These are phyloP conservation scores for Drosophila subpulchrella DNA, from an alignment of 1,140 invertebrate genomes.

Conservation along the genomic window DNA sequence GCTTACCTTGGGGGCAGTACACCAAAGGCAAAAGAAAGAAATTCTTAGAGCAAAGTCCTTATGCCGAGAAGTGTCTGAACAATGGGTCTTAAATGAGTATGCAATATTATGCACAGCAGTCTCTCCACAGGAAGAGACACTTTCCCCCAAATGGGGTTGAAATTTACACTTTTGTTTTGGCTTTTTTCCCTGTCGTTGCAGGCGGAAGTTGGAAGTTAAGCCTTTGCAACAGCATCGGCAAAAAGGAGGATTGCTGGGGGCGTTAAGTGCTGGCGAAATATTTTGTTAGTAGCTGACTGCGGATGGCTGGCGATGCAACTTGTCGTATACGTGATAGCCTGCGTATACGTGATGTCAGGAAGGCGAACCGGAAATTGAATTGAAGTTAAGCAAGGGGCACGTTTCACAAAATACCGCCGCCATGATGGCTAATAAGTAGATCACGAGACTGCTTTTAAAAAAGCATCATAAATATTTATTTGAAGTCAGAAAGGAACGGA, in stretches of 20 bases:
- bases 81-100: slow-evolving; percentile 34
- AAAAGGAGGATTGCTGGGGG: slow-evolving; percentile 17
- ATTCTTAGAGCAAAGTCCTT: slow-evolving; percentile 25
- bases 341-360: slow-evolving; percentile 45
- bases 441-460: slow-evolving; percentile 8
- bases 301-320: slow-evolving; percentile 29
- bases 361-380: slow-evolving; percentile 43
- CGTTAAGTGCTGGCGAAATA: slow-evolving; percentile 47
- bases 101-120: slow-evolving; percentile 32
- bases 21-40: slow-evolving; percentile 4
- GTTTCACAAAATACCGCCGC: slow-evolving; percentile 12
- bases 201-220: slow-evolving; percentile 48
- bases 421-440: slow-evolving; percentile 8
- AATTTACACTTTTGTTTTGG: slow-evolving; percentile 29
- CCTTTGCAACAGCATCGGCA: slow-evolving; percentile 29
- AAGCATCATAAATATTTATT: slow-evolving; percentile 15
- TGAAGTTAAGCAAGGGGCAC: slow-evolving; percentile 36
- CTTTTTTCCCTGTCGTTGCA: slow-evolving; percentile 25
- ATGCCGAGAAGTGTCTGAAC: slow-evolving; percentile 24
- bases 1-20: slow-evolving; percentile 24
- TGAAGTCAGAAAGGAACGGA: not conserved
- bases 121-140: slow-evolving; percentile 16
- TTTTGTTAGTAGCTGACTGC: slow-evolving; percentile 35
- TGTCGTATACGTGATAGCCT: slow-evolving; percentile 47
- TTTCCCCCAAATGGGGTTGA: slow-evolving; percentile 28